These are phyloP conservation scores for Syngnathus scovelli DNA, from an alignment of 2,113 vertebrate genomes.

Conservation along the genomic window DNA sequence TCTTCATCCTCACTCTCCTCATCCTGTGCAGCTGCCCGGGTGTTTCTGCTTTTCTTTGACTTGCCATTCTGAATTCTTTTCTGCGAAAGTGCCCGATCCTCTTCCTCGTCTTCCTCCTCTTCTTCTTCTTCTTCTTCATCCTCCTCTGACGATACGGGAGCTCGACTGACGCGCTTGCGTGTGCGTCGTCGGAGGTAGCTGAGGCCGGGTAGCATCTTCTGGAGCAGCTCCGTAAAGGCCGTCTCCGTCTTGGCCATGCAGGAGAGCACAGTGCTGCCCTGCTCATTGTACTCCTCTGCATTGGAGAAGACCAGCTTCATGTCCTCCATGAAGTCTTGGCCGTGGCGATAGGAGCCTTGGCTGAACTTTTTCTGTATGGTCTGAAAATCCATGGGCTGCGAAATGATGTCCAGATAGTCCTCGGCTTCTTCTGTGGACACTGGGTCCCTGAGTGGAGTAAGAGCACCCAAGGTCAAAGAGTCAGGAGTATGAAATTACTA, in stretches of 20 bases:
- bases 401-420: conserved; percentile 89
- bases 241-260: conserved; percentile 90
- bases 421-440: conserved; percentile 87
- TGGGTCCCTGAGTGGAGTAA: conserved; percentile 77
- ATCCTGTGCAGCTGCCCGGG: conserved; percentile 8
- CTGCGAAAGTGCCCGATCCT: conserved; percentile 17
- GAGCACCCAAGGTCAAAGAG: not conserved
- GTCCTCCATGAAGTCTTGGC: conserved; percentile 86
- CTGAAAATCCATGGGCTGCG: conserved; percentile 92
- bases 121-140: conserved; percentile 32
- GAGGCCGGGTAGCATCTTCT: conserved; percentile 86
- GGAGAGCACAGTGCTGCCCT: conserved; percentile 81
- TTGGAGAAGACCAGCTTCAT: conserved; percentile 93
- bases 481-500: no score
- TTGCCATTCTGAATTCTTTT: conserved; percentile 65
- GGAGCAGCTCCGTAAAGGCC: conserved; percentile 82
- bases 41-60: conserved; percentile 34
- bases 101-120: conserved; percentile 14
- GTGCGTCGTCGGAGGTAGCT: conserved; percentile 80
- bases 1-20: conserved; percentile 37
- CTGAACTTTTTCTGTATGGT: conserved; percentile 89
- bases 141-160: conserved; percentile 37
- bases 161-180: conserved; percentile 69
- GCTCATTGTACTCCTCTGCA: conserved; percentile 88
- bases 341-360: conserved; percentile 78